phyloP scores from a whole-genome alignment of 92 coral and sea anemone species.

The Meandrina meandrites region DNA sequence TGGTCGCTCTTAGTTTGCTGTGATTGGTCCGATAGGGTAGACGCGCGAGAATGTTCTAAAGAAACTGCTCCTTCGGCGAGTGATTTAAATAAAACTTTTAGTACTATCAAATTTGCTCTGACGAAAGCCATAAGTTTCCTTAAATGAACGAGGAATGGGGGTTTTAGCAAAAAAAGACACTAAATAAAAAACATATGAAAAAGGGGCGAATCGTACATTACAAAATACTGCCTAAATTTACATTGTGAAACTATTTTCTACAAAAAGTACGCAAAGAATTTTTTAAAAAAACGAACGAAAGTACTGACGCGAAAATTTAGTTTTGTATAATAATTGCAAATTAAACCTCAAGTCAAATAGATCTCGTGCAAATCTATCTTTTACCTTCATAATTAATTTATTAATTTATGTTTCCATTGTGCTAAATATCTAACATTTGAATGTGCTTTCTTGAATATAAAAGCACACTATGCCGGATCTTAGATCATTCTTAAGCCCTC shows the following conservation, averaged over 20 bases:
- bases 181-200: not conserved
- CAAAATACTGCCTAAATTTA: not conserved
- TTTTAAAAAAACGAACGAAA: not conserved
- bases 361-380: not conserved
- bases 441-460: not conserved
- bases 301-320: not conserved
- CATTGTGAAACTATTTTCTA: not conserved
- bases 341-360: not conserved
- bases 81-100: too few species aligned
- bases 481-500: not conserved
- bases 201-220: not conserved
- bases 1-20: not conserved
- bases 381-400: not conserved
- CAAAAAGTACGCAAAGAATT: not conserved
- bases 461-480: not conserved
- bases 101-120: too few species aligned
- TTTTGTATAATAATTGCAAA: not conserved
- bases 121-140: too few species aligned
- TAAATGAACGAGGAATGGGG: not conserved
- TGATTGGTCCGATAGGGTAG: not conserved
- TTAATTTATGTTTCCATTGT: not conserved
- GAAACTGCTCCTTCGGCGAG: too few species aligned
- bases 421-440: not conserved
- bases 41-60: not conserved
- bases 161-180: not conserved